phyloP scores from a whole-genome alignment of 2,113 vertebrate species.

The Petrocephalus microphthalmus region DNA sequence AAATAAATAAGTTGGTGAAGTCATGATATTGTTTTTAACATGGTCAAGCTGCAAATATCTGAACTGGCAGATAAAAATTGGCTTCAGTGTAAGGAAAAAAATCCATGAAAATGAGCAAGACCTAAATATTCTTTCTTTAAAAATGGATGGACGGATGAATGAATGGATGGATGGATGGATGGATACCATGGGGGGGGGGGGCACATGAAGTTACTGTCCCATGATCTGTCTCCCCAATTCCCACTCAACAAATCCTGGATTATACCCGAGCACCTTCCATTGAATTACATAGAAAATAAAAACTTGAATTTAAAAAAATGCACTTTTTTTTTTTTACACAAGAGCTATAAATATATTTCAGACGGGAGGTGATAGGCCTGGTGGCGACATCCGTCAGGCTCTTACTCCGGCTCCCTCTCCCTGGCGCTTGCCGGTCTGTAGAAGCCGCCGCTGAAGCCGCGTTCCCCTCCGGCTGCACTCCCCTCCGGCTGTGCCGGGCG shows the following conservation, averaged over 20 bases:
- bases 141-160: no score
- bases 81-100: not conserved
- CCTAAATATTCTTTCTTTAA: not conserved
- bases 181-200: not conserved
- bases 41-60: not conserved
- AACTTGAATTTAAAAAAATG: not conserved
- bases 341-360: conserved; percentile 3
- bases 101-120: not conserved
- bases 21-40: not conserved
- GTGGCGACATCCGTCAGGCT: not conserved
- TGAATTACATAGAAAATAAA: not conserved
- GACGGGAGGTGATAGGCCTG: not conserved
- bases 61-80: not conserved
- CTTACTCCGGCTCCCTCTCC: not conserved
- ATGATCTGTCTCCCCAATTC: not conserved
- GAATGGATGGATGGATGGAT: not conserved
- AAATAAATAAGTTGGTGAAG: not conserved
- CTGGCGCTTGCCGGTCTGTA: no score
- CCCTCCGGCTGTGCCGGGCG: not conserved
- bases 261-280: no score
- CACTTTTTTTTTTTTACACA: not conserved
- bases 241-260: not conserved
- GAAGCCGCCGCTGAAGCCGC: not conserved
- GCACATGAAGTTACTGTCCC: not conserved
- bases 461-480: no score